Conservation (phyloP, 1,140 invertebrate genomes). For the Sarcophaga bullata region DNA sequence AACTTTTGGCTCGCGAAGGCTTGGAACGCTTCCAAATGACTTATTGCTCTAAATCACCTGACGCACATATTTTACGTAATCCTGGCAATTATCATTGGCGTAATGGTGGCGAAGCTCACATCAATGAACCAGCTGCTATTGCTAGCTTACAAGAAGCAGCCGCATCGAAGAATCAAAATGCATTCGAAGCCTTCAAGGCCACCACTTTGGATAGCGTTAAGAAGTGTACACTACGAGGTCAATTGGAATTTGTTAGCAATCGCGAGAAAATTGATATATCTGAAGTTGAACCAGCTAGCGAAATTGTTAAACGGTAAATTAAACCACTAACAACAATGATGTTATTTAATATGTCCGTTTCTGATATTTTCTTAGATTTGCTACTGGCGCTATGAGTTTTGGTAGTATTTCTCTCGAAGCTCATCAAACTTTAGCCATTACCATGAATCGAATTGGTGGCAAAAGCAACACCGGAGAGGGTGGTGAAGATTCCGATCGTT, state of each 20-base stretch:
- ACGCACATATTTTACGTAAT: conserved; percentile 87
- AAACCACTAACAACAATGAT: neutral
- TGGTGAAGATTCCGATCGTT: conserved; percentile 88
- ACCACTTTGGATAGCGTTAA: conserved; percentile 87
- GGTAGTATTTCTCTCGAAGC: conserved; percentile 83
- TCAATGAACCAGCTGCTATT: conserved; percentile 95
- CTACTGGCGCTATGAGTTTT: conserved; percentile 71
- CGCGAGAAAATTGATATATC: conserved; percentile 82
- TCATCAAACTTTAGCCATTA: conserved; percentile 92
- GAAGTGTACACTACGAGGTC: conserved; percentile 91
- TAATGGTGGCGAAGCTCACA: conserved; percentile 96
- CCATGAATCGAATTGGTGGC: conserved; percentile 96
- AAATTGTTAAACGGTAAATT: conserved; percentile 93
- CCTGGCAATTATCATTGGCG: conserved; percentile 97
- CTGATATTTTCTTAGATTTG: conserved; percentile 49
- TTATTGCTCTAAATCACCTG: conserved; percentile 76
- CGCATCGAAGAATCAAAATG: conserved; percentile 79
- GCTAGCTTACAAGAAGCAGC: conserved; percentile 93
- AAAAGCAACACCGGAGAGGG: conserved; percentile 99
- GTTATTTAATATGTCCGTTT: neutral
- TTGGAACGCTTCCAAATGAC: conserved; percentile 85
- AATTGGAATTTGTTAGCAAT: conserved; percentile 84
- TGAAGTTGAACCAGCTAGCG: conserved; percentile 91
- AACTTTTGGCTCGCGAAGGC: conserved; percentile 89
- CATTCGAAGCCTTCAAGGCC: conserved; percentile 90